A percentile compares a stretch with the other conserved stretches of the same genome.
Evolutionary conservation across 2,888 invertebrate genomes (phyloP).

Genomic region (Clostera curtula): DNA sequence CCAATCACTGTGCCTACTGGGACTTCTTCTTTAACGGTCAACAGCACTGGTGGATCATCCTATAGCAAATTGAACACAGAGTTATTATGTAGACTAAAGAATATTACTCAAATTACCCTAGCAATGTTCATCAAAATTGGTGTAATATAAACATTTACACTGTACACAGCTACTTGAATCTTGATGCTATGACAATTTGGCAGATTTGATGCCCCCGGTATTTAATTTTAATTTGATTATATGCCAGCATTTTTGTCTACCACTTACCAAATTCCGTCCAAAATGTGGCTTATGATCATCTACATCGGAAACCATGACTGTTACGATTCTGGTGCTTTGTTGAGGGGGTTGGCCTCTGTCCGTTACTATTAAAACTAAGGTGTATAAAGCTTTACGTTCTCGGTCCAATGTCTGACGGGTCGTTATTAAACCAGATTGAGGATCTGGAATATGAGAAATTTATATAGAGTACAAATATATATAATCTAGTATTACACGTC

Average conservation of each 20-base stretch:
- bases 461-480: no score
- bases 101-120: no score
- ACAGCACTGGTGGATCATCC: conserved; percentile 79
- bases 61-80: conserved; percentile 25
- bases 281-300: conserved; percentile 88
- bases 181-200: no score
- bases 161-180: no score
- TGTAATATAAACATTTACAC: no score
- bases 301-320: conserved; percentile 80
- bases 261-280: conserved; percentile 76
- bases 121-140: no score
- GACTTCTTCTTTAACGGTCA: conserved; percentile 80
- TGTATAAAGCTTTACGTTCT: conserved; percentile 82
- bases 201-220: no score
- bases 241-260: no score
- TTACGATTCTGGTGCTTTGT: conserved; percentile 81
- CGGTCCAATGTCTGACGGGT: conserved; percentile 82
- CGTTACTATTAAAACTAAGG: conserved; percentile 84
- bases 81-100: no score
- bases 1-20: conserved; percentile 80
- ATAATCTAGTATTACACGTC: no score
- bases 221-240: no score
- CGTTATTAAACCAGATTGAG: conserved; percentile 81
- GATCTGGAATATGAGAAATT: conserved; percentile 51
- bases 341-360: conserved; percentile 87